Evolutionary conservation across 2,113 vertebrate species (phyloP), one percentile per base, ranked within the genome.

Genomic region (Rissa tridactyla): DNA sequence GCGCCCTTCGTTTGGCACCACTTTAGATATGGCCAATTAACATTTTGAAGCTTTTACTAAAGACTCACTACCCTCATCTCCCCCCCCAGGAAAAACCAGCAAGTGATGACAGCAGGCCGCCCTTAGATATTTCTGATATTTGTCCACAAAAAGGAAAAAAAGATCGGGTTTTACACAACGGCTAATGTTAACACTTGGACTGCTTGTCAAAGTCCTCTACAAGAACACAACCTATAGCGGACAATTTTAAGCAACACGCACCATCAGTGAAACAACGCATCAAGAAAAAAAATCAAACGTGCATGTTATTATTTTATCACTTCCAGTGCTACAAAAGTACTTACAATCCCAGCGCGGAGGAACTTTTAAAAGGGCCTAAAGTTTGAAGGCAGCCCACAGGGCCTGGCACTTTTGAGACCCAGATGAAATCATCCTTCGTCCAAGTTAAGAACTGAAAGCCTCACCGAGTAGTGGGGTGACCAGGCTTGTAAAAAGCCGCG

Each of bases 391-490:
- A 62, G 34, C 47, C 10, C 26, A 10, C 26, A 36, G 25, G 23
- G 29, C 29, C 36, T 75, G 29, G 34, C 25, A 13, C 52, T 61
- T 62, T 3, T 27, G 25, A 82, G 23, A 61, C 14, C 6, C 20
- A 52, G 68, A 36, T 38, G 19, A 73, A 87, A 52, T 36, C 20
- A 38, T 34, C 29, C 47, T 69, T 51, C 44, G n/a, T 23, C 29
- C 47, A 36, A 10, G 25, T 38, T 20, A 34, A 32, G 32, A 55
- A 58, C 13, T 12, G 78, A 84, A 51, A 75, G 30, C 55, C 55
- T 52, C 42, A 13, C 19, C 0, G 27, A 68, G 36, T 3, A 15
- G 42, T 3, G 16, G n/a, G 46, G 44, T 34, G 34, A 52, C 2
- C 0, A 17, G 25, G 27, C 46, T 66, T 49, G 14, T 30, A 13